A percentile compares a stretch with the other conserved stretches of the same genome.
These are phyloP conservation scores for Idaea biselata DNA, from an alignment of 2,888 invertebrate species.

Conservation along the genomic window DNA sequence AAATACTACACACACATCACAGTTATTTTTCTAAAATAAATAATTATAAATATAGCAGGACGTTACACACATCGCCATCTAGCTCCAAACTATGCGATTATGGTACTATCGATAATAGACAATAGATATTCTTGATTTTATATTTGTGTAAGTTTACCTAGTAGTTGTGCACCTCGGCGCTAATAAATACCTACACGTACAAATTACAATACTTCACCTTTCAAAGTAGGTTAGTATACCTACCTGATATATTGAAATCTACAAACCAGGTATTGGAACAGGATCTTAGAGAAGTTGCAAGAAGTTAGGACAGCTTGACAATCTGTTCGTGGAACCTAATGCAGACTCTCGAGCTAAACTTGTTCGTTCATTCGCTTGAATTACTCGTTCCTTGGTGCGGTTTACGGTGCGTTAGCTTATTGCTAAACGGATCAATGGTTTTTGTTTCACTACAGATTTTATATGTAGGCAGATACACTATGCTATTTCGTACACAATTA, in stretches of 20 bases:
- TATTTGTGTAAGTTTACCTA: too few relatives aligned
- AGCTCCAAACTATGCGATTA: too few relatives aligned
- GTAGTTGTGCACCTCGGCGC: not conserved
- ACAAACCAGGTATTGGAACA: not conserved
- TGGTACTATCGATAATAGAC: too few relatives aligned
- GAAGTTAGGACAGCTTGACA: conserved; percentile 42
- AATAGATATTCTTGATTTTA: too few relatives aligned
- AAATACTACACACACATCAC: too few relatives aligned
- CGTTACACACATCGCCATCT: too few relatives aligned
- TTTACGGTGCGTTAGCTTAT: not conserved
- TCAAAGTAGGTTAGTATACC: not conserved
- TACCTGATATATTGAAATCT: not conserved
- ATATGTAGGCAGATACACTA: too few relatives aligned
- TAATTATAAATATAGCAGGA: too few relatives aligned
- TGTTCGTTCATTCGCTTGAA: not conserved
- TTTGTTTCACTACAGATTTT: not conserved
- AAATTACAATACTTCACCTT: not conserved
- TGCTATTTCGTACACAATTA: too few relatives aligned
- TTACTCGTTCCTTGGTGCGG: not conserved
- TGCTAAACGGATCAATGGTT: not conserved
- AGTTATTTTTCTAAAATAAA: too few relatives aligned
- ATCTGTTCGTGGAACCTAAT: conserved; percentile 27
- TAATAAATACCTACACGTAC: not conserved
- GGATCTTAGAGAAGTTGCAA: conserved; percentile 6
- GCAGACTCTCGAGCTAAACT: conserved; percentile 12